phyloP scores from a whole-genome alignment of 2,113 vertebrate genomes.

The Centropristis striata region DNA sequence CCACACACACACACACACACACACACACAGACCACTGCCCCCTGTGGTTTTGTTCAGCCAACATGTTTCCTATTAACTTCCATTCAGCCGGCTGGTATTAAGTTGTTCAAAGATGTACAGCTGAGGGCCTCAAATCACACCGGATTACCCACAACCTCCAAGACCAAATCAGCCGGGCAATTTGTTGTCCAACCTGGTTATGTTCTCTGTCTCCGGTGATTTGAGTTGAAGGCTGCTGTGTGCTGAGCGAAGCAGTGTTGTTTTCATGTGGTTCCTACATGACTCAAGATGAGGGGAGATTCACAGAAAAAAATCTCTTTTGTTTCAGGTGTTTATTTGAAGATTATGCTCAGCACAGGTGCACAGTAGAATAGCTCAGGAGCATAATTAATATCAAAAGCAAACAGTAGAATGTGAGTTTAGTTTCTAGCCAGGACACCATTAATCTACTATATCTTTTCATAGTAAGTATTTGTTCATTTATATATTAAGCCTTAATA shows the following conservation, averaged over 20 bases:
- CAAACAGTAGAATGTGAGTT: not conserved
- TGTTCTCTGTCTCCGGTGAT: conserved; percentile 67
- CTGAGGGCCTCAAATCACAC: conserved; percentile 69
- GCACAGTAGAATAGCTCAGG: not conserved
- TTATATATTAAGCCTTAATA: no score
- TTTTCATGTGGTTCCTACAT: conserved; percentile 12
- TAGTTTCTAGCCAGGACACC: no score
- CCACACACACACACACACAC: conserved; percentile 23
- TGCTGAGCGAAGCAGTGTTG: not conserved
- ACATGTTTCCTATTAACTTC: conserved; percentile 81
- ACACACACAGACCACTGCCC: conserved; percentile 15
- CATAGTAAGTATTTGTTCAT: no score
- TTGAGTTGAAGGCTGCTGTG: conserved; percentile 65
- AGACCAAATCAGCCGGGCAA: conserved; percentile 63
- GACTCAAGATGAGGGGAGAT: not conserved
- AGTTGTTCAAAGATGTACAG: conserved; percentile 75
- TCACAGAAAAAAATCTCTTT: conserved; percentile 10
- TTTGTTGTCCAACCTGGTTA: conserved; percentile 67
- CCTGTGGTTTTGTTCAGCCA: conserved; percentile 41
- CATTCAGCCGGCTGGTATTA: conserved; percentile 59
- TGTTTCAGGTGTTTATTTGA: conserved; percentile 3
- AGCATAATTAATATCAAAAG: not conserved
- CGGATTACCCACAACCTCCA: conserved; percentile 73
- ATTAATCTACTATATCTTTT: no score
- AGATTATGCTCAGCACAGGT: not conserved